Evolutionary conservation across 1,140 invertebrate genomes (phyloP).

Genomic region (Euschistus heros): DNA sequence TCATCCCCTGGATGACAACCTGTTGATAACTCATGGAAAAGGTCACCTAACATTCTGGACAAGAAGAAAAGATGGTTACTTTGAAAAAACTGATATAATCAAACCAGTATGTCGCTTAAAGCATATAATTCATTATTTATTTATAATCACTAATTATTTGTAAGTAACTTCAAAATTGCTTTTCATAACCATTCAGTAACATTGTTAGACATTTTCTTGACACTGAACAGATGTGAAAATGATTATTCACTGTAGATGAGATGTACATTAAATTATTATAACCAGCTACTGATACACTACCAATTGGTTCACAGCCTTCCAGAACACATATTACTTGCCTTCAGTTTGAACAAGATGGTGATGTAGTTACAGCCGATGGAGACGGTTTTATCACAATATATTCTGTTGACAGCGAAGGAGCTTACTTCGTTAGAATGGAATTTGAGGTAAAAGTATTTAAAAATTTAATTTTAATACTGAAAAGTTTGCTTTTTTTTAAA

Average conservation of each 20-base stretch:
- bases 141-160: no score
- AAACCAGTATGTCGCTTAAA: conserved; percentile 50
- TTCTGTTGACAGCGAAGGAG: conserved; percentile 75
- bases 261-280: no score
- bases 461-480: not conserved
- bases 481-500: not conserved
- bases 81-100: conserved; percentile 75
- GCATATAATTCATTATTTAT: no score
- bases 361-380: conserved; percentile 86
- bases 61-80: conserved; percentile 74
- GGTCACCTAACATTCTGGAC: conserved; percentile 90
- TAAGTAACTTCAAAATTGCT: no score
- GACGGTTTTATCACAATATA: conserved; percentile 92
- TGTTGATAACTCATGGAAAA: conserved; percentile 85
- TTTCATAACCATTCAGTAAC: no score
- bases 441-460: conserved; percentile 48
- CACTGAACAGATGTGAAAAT: no score
- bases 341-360: conserved; percentile 85
- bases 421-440: conserved; percentile 76
- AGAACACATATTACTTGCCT: conserved; percentile 71
- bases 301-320: conserved; percentile 46
- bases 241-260: no score
- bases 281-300: no score
- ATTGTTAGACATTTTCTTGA: no score
- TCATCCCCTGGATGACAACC: conserved; percentile 85